A percentile compares a stretch with the other conserved stretches of the same genome.
phyloP scores from a whole-genome alignment of 2,797 vertebrate species.

The Neosalanx taihuensis region DNA sequence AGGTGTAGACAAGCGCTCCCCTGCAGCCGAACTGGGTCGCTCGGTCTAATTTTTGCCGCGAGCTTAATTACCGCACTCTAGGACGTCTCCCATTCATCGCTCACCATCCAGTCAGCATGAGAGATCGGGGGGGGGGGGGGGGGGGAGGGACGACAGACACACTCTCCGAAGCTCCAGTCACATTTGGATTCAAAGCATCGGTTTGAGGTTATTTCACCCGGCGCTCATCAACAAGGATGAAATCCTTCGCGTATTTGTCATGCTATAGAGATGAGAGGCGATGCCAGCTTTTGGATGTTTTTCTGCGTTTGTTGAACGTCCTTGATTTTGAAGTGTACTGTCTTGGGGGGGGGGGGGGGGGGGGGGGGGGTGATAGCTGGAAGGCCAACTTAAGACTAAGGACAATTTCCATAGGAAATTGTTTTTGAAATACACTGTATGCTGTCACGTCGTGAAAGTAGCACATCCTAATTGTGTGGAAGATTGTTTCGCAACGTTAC shows the following conservation, averaged over 20 bases:
- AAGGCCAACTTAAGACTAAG: too few relatives aligned
- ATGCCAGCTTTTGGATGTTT: too few relatives aligned
- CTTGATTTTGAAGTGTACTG: neutral
- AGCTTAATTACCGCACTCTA: conserved; percentile 36
- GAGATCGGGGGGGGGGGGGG: neutral
- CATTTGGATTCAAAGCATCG: neutral
- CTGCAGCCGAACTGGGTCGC: conserved; percentile 23
- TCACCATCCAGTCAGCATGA: neutral
- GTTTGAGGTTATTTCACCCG: neutral
- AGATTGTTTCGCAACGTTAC: too few relatives aligned
- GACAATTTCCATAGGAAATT: too few relatives aligned
- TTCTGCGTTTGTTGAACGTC: neutral
- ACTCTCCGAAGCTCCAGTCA: neutral
- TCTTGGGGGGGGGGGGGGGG: too few relatives aligned
- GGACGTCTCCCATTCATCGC: conserved; percentile 24
- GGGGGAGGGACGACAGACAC: too few relatives aligned
- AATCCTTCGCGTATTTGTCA: neutral
- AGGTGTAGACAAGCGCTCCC: conserved; percentile 29
- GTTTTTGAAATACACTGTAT: too few relatives aligned
- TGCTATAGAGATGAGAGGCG: neutral
- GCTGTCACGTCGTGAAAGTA: too few relatives aligned
- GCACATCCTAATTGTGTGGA: too few relatives aligned
- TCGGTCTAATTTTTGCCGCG: conserved; percentile 39
- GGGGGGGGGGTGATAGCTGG: too few relatives aligned
- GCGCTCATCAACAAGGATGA: neutral